These are phyloP conservation scores for Yoshiicerus persimilis DNA, from an alignment of 1,140 invertebrate genomes.

Conservation along the genomic window DNA sequence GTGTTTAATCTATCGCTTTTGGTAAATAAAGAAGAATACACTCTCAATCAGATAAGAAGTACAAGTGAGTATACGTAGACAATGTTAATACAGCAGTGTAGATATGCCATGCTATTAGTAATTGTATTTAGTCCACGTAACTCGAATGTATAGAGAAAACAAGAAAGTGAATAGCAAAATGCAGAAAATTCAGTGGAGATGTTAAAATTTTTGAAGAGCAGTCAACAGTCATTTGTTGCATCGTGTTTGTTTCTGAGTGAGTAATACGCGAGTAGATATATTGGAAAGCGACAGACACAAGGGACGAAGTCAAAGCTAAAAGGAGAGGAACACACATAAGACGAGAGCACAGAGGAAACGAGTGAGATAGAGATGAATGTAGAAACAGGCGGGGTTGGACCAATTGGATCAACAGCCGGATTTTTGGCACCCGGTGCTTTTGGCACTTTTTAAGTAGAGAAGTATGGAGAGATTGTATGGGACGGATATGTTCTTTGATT, in stretches of 20 bases:
- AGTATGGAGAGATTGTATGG: not conserved
- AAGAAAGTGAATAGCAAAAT: not conserved
- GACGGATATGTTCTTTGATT: not conserved
- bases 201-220: not conserved
- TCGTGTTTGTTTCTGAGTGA: not conserved
- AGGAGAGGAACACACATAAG: not conserved
- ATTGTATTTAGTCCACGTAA: not conserved
- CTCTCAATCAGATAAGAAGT: no score
- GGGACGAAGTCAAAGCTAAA: not conserved
- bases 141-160: not conserved
- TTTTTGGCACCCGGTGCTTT: slow-evolving; percentile 35
- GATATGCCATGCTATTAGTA: not conserved
- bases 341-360: not conserved
- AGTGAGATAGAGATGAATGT: slow-evolving; percentile 17
- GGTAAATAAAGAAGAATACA: no score
- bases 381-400: slow-evolving; percentile 14
- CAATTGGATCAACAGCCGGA: slow-evolving; percentile 32
- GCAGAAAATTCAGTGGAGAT: not conserved
- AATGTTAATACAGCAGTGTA: no score
- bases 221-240: not conserved
- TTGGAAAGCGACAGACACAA: not conserved
- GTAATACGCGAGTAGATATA: not conserved
- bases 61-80: no score
- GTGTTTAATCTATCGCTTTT: no score
- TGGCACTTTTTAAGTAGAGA: slow-evolving; percentile 33